Evolutionary conservation across 2,113 vertebrate genomes (phyloP).

Genomic region (Sinocyclocheilus anshuiensis): DNA sequence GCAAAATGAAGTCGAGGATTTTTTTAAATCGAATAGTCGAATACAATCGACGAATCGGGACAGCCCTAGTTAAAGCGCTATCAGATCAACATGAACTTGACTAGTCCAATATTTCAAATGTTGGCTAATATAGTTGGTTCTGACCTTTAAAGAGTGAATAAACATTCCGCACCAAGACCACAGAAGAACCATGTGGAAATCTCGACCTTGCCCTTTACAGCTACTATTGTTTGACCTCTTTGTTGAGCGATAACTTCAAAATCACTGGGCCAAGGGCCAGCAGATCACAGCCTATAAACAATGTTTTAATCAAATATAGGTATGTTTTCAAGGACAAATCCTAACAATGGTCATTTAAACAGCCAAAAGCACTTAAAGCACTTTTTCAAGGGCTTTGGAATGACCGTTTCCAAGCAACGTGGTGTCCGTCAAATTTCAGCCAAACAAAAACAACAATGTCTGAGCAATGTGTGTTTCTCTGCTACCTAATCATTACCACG

Average conservation of each 20-base stretch:
- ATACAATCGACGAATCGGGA: too few species aligned
- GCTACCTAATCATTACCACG: slow-evolving; percentile 27
- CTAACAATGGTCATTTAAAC: not conserved
- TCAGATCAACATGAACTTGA: not conserved
- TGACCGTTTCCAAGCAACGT: not conserved
- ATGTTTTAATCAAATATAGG: not conserved
- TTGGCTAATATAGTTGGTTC: not conserved
- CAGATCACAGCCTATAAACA: not conserved
- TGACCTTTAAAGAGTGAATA: slow-evolving; percentile 1
- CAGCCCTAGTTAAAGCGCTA: too few species aligned
- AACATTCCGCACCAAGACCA: not conserved
- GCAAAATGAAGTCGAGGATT: too few species aligned
- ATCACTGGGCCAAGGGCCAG: not conserved
- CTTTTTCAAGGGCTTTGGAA: not conserved
- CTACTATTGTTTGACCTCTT: not conserved
- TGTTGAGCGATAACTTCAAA: slow-evolving; percentile 3
- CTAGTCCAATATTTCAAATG: not conserved
- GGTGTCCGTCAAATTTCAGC: not conserved
- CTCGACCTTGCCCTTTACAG: slow-evolving; percentile 8
- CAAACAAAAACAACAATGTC: slow-evolving; percentile 16
- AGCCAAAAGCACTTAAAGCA: not conserved
- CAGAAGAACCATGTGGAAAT: not conserved
- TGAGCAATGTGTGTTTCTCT: not conserved
- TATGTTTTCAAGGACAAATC: not conserved
- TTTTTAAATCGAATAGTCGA: too few species aligned